Evolutionary conservation across 2,888 invertebrate species (phyloP).

Genomic region (Scaptomyza tumidula): DNA sequence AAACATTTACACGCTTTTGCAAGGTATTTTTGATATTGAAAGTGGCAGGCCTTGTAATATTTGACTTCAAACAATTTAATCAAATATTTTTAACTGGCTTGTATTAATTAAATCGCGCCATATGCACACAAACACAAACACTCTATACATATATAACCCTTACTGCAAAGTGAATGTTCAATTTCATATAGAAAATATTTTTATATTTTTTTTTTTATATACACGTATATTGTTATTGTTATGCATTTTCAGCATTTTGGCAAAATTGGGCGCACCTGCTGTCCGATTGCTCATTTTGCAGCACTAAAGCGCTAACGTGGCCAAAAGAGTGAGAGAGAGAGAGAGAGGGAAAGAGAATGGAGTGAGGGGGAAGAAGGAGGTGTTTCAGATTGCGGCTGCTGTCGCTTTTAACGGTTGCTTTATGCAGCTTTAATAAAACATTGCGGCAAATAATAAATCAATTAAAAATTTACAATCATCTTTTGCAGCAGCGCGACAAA

Average conservation of each 20-base stretch:
- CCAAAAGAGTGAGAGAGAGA: background rate
- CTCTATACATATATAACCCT: background rate
- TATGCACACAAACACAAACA: constrained; percentile 17
- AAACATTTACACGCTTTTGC: constrained; percentile 16
- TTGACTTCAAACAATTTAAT: constrained; percentile 59
- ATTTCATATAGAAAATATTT: constrained; percentile 18
- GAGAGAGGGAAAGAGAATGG: background rate
- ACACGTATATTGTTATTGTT: constrained; percentile 34
- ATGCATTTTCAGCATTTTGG: constrained; percentile 23
- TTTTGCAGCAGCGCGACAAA: constrained; percentile 16
- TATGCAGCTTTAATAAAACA: constrained; percentile 66
- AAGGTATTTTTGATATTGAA: constrained; percentile 22
- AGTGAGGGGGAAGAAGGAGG: background rate
- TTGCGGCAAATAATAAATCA: constrained; percentile 65
- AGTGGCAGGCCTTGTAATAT: constrained; percentile 36
- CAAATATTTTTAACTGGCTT: constrained; percentile 67
- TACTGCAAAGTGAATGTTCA: constrained; percentile 40
- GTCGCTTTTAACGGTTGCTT: constrained; percentile 38
- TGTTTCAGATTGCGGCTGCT: constrained; percentile 7
- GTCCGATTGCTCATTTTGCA: constrained; percentile 38
- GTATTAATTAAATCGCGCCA: constrained; percentile 61
- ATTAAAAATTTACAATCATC: constrained; percentile 64
- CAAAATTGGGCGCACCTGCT: constrained; percentile 3
- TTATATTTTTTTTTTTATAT: too few relatives aligned
- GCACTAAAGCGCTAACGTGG: background rate